A percentile compares a stretch with the other conserved stretches of the same genome.
phyloP scores from a whole-genome alignment of 2,797 vertebrate species.

The Poeciliopsis paucimaculata region DNA sequence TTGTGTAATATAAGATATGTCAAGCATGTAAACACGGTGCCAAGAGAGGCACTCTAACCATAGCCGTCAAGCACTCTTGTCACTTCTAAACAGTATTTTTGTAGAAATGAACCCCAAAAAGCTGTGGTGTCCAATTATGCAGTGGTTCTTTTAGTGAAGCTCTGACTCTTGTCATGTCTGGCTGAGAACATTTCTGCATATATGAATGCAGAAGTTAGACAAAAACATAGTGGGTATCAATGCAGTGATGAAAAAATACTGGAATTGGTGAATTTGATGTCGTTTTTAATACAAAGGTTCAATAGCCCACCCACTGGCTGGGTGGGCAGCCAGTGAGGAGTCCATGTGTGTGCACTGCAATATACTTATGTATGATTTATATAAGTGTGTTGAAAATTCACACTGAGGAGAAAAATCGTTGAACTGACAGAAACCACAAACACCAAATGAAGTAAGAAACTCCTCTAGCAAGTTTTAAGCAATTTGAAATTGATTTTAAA shows the following conservation, averaged over 20 bases:
- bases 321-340: neutral
- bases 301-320: too few relatives aligned
- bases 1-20: constrained; percentile 17
- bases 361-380: too few relatives aligned
- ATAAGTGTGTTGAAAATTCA: too few relatives aligned
- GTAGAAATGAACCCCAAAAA: neutral
- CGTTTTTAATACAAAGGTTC: neutral
- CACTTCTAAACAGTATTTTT: constrained; percentile 13
- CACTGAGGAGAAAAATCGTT: neutral
- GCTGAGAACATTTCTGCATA: neutral
- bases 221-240: neutral
- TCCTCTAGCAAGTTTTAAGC: neutral
- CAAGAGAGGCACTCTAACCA: constrained; percentile 4
- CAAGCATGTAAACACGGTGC: constrained; percentile 10
- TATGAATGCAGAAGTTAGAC: neutral
- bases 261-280: neutral
- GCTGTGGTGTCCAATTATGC: neutral
- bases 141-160: neutral
- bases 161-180: neutral
- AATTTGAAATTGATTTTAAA: neutral
- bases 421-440: neutral
- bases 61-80: constrained; percentile 5
- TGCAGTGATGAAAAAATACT: neutral
- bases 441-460: neutral
- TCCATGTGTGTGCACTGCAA: too few relatives aligned